Evolutionary conservation across 2,113 vertebrate species (phyloP), one percentile per base, ranked within the genome.

Genomic region (Perca schrenkii): DNA sequence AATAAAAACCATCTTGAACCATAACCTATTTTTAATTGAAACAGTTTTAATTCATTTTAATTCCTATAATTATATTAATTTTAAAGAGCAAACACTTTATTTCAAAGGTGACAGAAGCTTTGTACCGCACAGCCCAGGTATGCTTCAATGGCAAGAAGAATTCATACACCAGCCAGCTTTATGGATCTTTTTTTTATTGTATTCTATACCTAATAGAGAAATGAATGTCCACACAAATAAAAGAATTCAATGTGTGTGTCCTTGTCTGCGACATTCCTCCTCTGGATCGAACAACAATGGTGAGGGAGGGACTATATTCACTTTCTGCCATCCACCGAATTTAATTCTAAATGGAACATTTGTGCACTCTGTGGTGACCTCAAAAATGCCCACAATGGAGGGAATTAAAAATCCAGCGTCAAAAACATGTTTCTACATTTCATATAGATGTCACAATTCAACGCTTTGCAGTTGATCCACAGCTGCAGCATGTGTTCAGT

Each of bases 291-390:
- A 34, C 34, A 34, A 34, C 34, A 34, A 34, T 6, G 34, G 34
- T 11, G 40, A 43, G 40, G 2, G 40, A 40, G 8, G 40, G 40
- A 8, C 40, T 40, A 2, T 10, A 16, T 40, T 58, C 28, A 78
- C 54, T 49, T 43, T 40, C 0, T 50, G 31, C 25, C 17, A 6
- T 66, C 72, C 3, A 61, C 47, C 72, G 47, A 54, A 43, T 74
- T 71, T 61, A 19, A 87, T 22, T 22, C 56, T 31, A 52, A 69
- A 69, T 28, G 74, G 58, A 74, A 54, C 25, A 70, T 47, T n/a
- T 68, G 7, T 40, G 63, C 40, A 50, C 43, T 74, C 43, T 65
- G 56, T 46, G n/a, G 15, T 63, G 46, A 22, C 14, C 10, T 40
- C 21, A 57, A 19, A 79, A 52, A 57, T 14, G 19, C 56, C 19